Base-by-base conservation (phyloP, 2,113 vertebrate species). In the Gallinago undulata region DNA sequence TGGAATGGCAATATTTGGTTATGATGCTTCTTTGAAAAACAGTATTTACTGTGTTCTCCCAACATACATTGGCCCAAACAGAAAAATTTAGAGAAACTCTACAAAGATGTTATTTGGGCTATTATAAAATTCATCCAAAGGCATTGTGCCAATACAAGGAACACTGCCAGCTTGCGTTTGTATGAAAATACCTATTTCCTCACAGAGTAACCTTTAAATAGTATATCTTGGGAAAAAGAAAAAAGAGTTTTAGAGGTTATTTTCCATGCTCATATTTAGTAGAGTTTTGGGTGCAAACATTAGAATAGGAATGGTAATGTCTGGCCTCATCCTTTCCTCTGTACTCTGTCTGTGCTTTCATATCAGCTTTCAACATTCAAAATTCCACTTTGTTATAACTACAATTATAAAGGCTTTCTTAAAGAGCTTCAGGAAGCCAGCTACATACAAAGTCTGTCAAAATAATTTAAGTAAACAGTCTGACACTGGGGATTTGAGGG, bases 21-120 rank as follows among this genome's bases (percentile, higher is more conserved):
- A 88, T 93, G 88, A 94, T 96, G 85, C 84, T 93, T 74, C 93
- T 96, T 92, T 95, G 87, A 87, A 94, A 93, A 95, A 70, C 68
- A 83, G 55, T 78, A 43, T 79, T 96, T 88, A 59, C 84, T 77
- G 74, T 69, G 37, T 89, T 96, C 81, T 96, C 47, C 55, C 51
- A 69, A 31, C 1, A 15, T 79, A 87, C 72, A 87, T 73, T 39
- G 93, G 55, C 55, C 47, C 91, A 93, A 96, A 93, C 57, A 93
- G 81, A 92, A 94, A 90, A 86, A 93, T 68, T 73, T 48, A 70
- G 77, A 95, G 90, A 86, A 96, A 95, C 80, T 93, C 85, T 82
- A 87, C 41, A 80, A 78, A 94, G 48, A 62, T 89, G 22, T 95
- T 78, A 69, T 95, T 96, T 68, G 68, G 68, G 21, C 33, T 59